Conservation (phyloP, 2,113 vertebrate genomes). For the Aegithalos caudatus region DNA sequence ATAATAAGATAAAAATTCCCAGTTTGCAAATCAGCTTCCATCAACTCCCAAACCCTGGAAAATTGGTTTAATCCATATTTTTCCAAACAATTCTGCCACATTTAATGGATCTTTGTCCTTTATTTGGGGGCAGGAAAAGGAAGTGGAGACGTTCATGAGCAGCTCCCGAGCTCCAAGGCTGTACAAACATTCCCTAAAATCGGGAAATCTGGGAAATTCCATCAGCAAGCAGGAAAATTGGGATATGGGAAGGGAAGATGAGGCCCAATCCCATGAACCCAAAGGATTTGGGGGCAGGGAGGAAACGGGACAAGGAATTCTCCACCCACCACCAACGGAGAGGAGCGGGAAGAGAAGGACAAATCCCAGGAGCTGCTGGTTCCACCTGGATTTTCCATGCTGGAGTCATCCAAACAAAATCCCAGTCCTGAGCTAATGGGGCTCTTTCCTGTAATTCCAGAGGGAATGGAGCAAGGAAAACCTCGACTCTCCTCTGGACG, state of each 20-base stretch:
- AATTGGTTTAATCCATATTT: neutral
- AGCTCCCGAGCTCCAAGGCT: neutral
- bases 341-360: neutral
- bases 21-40: neutral
- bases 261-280: neutral
- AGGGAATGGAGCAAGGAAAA: neutral
- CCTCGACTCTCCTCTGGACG: neutral
- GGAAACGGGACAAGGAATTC: neutral
- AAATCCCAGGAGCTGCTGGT: neutral
- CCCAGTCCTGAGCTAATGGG: neutral
- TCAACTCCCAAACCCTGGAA: neutral
- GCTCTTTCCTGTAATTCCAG: neutral
- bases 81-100: neutral
- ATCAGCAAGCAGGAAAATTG: neutral
- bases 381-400: neutral
- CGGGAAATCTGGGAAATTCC: neutral
- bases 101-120: neutral
- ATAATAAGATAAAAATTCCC: neutral
- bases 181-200: fast-evolving
- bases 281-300: neutral
- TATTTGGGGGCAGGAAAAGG: neutral
- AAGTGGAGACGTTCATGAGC: neutral
- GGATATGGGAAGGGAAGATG: neutral
- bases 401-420: neutral
- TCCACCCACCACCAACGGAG: fast-evolving